Evolutionary conservation across 2,113 vertebrate genomes (phyloP), one percentile per base, ranked within the genome.

Genomic region (Serinus canaria): DNA sequence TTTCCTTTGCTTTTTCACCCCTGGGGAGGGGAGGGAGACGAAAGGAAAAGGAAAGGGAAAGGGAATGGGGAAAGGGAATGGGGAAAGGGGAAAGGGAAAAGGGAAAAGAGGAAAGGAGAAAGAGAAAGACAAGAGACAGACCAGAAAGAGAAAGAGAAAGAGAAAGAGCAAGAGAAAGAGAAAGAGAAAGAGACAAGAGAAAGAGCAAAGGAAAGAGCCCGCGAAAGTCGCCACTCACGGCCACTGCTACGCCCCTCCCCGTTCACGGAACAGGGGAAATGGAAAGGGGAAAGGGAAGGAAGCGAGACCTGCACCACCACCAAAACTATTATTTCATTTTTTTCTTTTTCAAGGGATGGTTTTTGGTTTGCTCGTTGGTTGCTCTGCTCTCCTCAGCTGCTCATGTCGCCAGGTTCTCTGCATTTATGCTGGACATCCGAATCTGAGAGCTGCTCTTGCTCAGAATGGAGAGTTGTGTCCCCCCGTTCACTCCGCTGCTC

Each of bases 381-480:
- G 47, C n/a, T 68, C 50, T 17, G 46, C 25, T 88, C 76, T 72
- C 77, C 83, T 96, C 97, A 98, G 67, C 90, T 75, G 92, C 92
- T 99, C 99, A 99, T 97, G 99, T 99, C 17, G 98, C 99, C 95
- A 99, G 98, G 85, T 98, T 99, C 98, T 99, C 99, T 0, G 99
- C 99, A 90, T 99, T 98, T 73, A 99, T 98, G 97, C 99, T 99
- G 83, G 99, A 99, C 99, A 99, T 99, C 92, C 99, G 99, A 94
- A 99, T 99, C 98, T 99, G 99, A 68, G 99, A 99, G 98, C 99
- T 99, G 99, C 99, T 99, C 98, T 99, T 99, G 99, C 99, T 99
- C 93, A 99, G 98, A 97, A 99, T 99, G 94, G 99, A 99, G 94
- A 99, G 98, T 97, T 99, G 99, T 49, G 99, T 99, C 75, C 99